phyloP scores from a whole-genome alignment of 64 coral and sea anemone species.

The Platygyra sinensis region DNA sequence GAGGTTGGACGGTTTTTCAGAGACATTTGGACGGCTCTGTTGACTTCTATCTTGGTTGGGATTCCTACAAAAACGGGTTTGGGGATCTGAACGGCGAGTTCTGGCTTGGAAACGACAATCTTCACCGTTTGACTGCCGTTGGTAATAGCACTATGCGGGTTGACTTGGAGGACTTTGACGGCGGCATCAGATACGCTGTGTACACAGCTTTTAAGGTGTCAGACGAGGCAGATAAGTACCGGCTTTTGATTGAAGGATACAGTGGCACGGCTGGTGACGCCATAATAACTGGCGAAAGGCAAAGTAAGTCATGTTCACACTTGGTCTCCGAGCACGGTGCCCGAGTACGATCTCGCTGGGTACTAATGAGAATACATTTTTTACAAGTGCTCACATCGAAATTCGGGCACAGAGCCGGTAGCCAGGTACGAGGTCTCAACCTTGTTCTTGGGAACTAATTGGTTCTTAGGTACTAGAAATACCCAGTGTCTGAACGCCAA shows the following conservation, averaged over 20 bases:
- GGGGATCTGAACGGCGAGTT: background rate
- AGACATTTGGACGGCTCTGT: background rate
- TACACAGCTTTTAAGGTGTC: background rate
- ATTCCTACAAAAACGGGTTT: background rate
- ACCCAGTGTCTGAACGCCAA: no score
- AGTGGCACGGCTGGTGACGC: background rate
- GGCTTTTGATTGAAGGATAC: background rate
- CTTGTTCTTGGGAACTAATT: no score
- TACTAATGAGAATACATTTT: no score
- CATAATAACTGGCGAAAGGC: no score
- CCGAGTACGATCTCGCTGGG: no score
- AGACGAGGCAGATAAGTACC: background rate
- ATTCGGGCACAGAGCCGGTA: no score
- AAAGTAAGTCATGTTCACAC: no score
- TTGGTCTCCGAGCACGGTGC: no score
- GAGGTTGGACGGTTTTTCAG: background rate
- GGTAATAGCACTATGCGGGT: background rate
- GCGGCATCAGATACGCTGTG: background rate
- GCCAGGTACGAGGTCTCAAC: no score
- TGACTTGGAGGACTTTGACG: background rate
- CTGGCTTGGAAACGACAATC: background rate
- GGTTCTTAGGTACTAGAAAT: no score
- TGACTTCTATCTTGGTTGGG: background rate
- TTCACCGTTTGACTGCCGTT: background rate
- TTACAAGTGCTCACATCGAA: no score